Percentiles rank a stretch among this genome's conserved stretches.
phyloP scores from a whole-genome alignment of 2,888 invertebrate species.

The Mycogona germanica region DNA sequence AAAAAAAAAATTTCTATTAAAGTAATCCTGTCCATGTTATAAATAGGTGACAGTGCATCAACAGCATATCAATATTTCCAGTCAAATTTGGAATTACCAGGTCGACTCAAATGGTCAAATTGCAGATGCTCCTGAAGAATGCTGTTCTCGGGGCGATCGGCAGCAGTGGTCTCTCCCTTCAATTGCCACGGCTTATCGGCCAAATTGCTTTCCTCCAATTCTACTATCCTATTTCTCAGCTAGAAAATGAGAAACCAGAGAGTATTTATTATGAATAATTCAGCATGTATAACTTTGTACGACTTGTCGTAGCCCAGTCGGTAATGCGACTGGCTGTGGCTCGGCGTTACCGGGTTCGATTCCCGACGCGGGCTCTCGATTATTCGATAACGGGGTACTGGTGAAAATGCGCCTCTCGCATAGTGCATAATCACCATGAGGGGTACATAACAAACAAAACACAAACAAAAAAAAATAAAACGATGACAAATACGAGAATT shows the following conservation, averaged over 20 bases:
- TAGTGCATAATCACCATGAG: too few relatives aligned
- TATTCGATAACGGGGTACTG: too few relatives aligned
- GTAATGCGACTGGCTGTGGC: too few relatives aligned
- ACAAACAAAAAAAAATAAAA: too few relatives aligned
- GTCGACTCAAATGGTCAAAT: conserved; percentile 69
- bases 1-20: neutral
- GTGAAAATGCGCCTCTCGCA: too few relatives aligned
- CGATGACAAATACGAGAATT: too few relatives aligned
- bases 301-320: too few relatives aligned
- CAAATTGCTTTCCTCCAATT: conserved; percentile 41
- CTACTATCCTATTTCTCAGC: conserved; percentile 28
- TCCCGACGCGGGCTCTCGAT: too few relatives aligned
- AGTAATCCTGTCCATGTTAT: neutral
- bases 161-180: conserved; percentile 73
- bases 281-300: too few relatives aligned
- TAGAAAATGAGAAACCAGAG: conserved; percentile 32
- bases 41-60: neutral
- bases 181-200: conserved; percentile 87
- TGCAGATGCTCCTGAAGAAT: conserved; percentile 81
- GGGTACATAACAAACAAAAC: too few relatives aligned
- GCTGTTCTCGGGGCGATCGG: conserved; percentile 76
- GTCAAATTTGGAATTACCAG: too few relatives aligned
- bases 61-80: conserved; percentile 22
- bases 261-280: conserved; percentile 35
- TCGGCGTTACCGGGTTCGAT: too few relatives aligned